A percentile compares a stretch with the other conserved stretches of the same genome.
phyloP scores from a whole-genome alignment of 2,797 vertebrate species.

The Carduelis carduelis region DNA sequence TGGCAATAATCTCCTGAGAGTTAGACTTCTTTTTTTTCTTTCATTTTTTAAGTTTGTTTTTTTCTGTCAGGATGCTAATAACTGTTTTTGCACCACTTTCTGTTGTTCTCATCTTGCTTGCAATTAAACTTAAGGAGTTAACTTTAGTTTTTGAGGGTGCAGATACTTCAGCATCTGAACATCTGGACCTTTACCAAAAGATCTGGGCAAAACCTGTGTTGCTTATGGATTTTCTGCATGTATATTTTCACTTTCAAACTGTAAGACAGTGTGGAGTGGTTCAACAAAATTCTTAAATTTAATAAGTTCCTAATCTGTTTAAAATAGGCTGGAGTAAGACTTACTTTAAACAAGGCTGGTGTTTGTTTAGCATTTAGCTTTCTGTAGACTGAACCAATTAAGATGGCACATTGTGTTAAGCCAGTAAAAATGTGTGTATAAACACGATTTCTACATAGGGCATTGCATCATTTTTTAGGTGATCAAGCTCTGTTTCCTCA shows the following conservation, averaged over 20 bases:
- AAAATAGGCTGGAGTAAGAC: background rate
- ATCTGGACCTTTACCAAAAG: background rate
- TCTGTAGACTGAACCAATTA: background rate
- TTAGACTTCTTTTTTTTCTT: background rate
- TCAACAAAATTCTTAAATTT: background rate
- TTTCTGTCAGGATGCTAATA: background rate
- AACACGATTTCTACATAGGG: background rate
- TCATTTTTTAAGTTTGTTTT: background rate
- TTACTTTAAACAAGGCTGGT: background rate
- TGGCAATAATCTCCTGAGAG: background rate
- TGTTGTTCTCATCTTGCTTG: background rate
- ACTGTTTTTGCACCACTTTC: background rate
- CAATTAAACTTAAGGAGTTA: background rate
- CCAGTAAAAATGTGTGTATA: background rate
- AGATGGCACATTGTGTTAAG: background rate
- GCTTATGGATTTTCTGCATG: background rate
- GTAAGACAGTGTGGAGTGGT: background rate
- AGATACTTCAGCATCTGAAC: background rate
- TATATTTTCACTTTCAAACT: constrained; percentile 3
- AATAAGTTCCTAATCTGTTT: constrained; percentile 6
- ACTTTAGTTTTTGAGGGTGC: background rate
- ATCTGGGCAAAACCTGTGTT: background rate
- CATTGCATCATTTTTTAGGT: background rate
- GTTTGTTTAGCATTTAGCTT: background rate
- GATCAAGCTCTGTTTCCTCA: background rate